phyloP scores from a whole-genome alignment of 2,888 invertebrate species.

The Apomyelois bistriatella region DNA sequence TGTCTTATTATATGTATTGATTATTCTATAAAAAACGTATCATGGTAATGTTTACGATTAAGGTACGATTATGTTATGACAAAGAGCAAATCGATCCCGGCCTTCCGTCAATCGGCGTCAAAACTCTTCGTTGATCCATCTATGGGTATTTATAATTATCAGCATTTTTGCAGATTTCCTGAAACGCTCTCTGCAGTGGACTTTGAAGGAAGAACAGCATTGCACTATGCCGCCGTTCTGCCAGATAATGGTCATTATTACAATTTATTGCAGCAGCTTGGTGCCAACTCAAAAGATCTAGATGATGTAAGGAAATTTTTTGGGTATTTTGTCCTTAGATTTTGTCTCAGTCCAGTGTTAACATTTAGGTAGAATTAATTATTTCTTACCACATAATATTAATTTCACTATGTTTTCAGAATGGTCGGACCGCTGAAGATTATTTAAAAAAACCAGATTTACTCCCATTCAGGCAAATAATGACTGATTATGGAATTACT shows the following conservation, averaged over 20 bases:
- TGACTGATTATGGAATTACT: slow-evolving; percentile 85
- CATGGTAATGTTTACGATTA: no score
- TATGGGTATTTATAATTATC: no score
- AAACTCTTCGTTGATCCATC: no score
- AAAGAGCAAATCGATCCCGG: no score
- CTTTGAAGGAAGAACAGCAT: slow-evolving; percentile 89
- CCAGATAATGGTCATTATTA: slow-evolving; percentile 94
- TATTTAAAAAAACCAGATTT: slow-evolving; percentile 85
- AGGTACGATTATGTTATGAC: no score
- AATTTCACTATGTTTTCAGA: slow-evolving; percentile 65
- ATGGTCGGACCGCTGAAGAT: slow-evolving; percentile 88
- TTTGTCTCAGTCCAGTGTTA: no score
- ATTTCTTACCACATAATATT: not conserved
- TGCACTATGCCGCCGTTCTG: slow-evolving; percentile 92
- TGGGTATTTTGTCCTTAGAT: no score
- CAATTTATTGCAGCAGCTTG: slow-evolving; percentile 90
- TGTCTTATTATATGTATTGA: no score
- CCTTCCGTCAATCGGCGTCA: no score
- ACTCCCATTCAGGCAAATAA: slow-evolving; percentile 83
- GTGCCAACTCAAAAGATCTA: slow-evolving; percentile 89
- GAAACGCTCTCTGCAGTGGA: slow-evolving; percentile 91
- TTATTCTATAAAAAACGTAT: not conserved
- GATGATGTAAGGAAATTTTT: slow-evolving; percentile 87
- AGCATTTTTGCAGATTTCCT: slow-evolving; percentile 84
- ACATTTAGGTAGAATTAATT: no score